Conservation (phyloP, 64 coral and sea anemone genomes). For the Orbicella faveolata region DNA sequence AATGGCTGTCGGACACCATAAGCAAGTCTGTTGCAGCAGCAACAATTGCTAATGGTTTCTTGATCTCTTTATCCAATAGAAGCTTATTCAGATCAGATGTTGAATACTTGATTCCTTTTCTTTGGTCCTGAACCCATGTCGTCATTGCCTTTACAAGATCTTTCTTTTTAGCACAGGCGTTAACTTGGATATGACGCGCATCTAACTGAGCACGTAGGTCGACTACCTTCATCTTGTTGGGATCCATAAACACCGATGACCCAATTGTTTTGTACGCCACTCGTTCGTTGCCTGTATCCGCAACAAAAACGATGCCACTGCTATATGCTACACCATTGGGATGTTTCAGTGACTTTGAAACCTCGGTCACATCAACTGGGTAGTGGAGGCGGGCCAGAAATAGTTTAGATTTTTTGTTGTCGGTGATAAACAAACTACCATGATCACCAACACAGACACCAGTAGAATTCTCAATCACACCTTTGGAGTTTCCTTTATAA, state of each 20-base stretch:
- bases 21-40: slow-evolving; percentile 42
- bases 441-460: slow-evolving; percentile 49
- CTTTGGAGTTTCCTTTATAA: slow-evolving; percentile 45
- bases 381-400: slow-evolving; percentile 59
- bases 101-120: slow-evolving; percentile 17
- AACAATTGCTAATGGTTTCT: not conserved
- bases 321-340: slow-evolving; percentile 17
- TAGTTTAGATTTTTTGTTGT: slow-evolving; percentile 37
- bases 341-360: slow-evolving; percentile 15
- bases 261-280: slow-evolving; percentile 33
- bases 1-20: slow-evolving; percentile 25
- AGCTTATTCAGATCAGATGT: slow-evolving; percentile 22
- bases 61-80: slow-evolving; percentile 19
- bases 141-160: slow-evolving; percentile 24
- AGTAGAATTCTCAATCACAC: slow-evolving; percentile 28
- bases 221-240: slow-evolving; percentile 43
- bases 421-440: slow-evolving; percentile 54
- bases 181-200: not conserved
- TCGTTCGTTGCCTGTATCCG: slow-evolving; percentile 21
- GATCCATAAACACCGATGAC: slow-evolving; percentile 42
- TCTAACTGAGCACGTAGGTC: not conserved
- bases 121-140: slow-evolving; percentile 18
- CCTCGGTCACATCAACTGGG: slow-evolving; percentile 42
- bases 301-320: slow-evolving; percentile 41
- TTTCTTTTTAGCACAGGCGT: slow-evolving; percentile 3